Evolutionary conservation across 2,113 vertebrate genomes (phyloP).

Genomic region (Hyperopisus bebe): DNA sequence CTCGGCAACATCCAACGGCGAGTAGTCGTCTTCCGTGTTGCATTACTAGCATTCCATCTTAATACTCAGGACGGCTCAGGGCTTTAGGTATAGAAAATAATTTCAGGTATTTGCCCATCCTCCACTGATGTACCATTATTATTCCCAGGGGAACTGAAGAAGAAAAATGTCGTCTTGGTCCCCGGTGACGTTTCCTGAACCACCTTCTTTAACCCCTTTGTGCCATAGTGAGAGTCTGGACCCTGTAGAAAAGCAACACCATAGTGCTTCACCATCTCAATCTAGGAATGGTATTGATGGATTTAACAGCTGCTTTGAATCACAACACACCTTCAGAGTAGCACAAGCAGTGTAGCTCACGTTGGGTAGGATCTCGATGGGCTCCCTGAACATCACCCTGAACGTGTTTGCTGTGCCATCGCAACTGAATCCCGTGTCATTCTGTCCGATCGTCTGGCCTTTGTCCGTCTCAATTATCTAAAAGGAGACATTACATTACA

Average conservation of each 20-base stretch:
- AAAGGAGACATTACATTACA: not conserved
- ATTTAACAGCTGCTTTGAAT: not conserved
- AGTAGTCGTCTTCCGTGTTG: not conserved
- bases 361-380: slow-evolving; percentile 81
- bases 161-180: slow-evolving; percentile 85
- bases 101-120: slow-evolving; percentile 92
- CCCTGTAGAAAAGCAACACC: slow-evolving; percentile 56
- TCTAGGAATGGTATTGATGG: not conserved
- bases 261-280: not conserved
- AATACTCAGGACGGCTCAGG: not conserved
- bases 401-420: slow-evolving; percentile 85
- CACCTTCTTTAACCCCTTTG: slow-evolving; percentile 87
- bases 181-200: slow-evolving; percentile 73
- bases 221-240: slow-evolving; percentile 90
- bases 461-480: slow-evolving; percentile 91
- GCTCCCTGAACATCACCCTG: slow-evolving; percentile 92
- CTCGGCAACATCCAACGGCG: not conserved
- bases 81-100: slow-evolving; percentile 83
- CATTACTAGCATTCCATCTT: not conserved
- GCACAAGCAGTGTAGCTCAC: slow-evolving; percentile 90
- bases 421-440: slow-evolving; percentile 88
- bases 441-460: slow-evolving; percentile 80
- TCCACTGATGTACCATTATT: slow-evolving; percentile 93
- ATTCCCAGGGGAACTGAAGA: slow-evolving; percentile 82
- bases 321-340: slow-evolving; percentile 71